Conservation (phyloP, 2,797 vertebrate species). For the Parauchenoglanis punctatus region DNA sequence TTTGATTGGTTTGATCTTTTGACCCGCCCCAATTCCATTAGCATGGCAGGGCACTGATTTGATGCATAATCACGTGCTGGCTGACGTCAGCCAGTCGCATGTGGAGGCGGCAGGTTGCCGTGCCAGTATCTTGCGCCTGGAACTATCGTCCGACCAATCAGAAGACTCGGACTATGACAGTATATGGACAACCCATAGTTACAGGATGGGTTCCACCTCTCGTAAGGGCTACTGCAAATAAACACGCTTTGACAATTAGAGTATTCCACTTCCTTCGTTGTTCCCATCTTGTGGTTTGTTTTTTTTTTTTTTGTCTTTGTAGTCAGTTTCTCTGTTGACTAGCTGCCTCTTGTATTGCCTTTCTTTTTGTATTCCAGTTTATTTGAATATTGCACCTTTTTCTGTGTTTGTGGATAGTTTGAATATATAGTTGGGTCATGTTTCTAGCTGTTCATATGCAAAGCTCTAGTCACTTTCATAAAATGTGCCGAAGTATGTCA, state of each 20-base stretch:
- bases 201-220: constrained; percentile 96
- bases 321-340: constrained; percentile 80
- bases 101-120: constrained; percentile 92
- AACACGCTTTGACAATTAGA: constrained; percentile 34
- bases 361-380: constrained; percentile 83
- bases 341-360: constrained; percentile 89
- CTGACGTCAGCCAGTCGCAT: constrained; percentile 92
- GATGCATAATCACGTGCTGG: constrained; percentile 99
- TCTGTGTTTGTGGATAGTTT: constrained; percentile 57
- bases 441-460: background rate
- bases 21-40: constrained; percentile 71
- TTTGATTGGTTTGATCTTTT: constrained; percentile 54
- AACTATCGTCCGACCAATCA: constrained; percentile 93
- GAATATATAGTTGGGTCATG: constrained; percentile 36
- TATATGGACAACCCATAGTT: constrained; percentile 99
- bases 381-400: constrained; percentile 56
- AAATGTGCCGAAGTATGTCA: background rate
- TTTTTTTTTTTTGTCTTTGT: constrained; percentile 2
- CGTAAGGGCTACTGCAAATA: constrained; percentile 96
- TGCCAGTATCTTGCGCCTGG: constrained; percentile 93
- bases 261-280: background rate
- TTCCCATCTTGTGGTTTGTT: background rate
- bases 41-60: constrained; percentile 99
- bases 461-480: background rate
- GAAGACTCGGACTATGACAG: constrained; percentile 99